Percentiles rank a stretch among this genome's conserved stretches.
These are phyloP conservation scores for Lanius ludovicianus DNA, from an alignment of 2,113 vertebrate species.

Conservation along the genomic window DNA sequence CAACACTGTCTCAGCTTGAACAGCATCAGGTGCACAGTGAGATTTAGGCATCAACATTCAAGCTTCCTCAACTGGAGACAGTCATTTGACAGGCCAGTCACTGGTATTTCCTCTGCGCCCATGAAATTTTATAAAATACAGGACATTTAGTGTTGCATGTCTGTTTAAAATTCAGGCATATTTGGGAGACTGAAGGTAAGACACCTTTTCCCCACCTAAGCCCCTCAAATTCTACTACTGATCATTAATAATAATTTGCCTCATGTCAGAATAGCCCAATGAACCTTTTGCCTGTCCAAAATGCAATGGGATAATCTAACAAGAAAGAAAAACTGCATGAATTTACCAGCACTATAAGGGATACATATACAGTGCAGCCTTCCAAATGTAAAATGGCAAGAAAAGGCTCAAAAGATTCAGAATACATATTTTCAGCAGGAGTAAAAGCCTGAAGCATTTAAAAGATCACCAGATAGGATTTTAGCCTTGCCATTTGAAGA, in stretches of 20 bases:
- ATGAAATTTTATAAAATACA: neutral
- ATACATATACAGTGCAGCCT: neutral
- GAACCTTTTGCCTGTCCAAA: neutral
- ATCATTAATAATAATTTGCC: neutral
- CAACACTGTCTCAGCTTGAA: rapidly evolving
- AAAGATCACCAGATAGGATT: neutral
- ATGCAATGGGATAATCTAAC: neutral
- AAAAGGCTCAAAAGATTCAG: neutral
- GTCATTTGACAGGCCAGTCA: neutral
- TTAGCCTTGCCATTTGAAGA: neutral
- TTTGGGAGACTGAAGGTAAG: neutral
- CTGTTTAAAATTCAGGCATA: neutral
- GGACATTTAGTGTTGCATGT: neutral
- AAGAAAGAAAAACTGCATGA: neutral
- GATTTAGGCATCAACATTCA: neutral
- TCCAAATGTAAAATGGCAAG: neutral
- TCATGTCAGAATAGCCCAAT: neutral
- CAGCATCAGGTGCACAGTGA: neutral
- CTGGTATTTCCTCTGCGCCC: neutral
- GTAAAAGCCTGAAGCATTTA: neutral
- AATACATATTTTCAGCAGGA: neutral
- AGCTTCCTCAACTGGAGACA: neutral
- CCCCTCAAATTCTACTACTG: neutral
- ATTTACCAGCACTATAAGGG: neutral
- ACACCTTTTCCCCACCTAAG: neutral